These are phyloP conservation scores for Strigops habroptila DNA, from an alignment of 2,113 vertebrate genomes.

Conservation along the genomic window DNA sequence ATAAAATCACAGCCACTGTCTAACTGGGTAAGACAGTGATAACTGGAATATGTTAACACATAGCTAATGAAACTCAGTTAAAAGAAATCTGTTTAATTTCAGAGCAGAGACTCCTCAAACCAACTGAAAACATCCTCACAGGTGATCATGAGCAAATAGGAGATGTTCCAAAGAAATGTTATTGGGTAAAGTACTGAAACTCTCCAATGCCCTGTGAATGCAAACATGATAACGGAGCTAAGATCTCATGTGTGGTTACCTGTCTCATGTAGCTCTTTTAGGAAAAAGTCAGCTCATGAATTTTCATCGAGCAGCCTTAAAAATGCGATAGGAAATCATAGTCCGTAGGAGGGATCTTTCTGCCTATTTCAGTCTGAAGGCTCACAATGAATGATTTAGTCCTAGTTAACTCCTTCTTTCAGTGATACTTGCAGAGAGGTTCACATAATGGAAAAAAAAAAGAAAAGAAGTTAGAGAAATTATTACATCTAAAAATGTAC, in stretches of 20 bases:
- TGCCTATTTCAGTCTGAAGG: neutral
- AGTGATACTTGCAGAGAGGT: neutral
- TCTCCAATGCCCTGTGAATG: neutral
- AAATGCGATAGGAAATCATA: neutral
- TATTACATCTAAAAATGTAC: neutral
- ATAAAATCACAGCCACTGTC: neutral
- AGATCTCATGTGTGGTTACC: neutral
- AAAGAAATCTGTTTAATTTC: neutral
- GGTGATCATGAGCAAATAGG: neutral
- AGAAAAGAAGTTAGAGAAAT: neutral
- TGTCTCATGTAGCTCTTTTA: neutral
- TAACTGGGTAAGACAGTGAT: neutral
- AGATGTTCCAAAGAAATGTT: neutral
- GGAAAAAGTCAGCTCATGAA: neutral
- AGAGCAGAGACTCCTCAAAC: neutral
- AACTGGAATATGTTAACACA: neutral
- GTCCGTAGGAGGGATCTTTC: neutral
- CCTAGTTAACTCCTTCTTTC: neutral
- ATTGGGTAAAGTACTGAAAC: neutral
- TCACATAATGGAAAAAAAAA: neutral
- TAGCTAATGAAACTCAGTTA: neutral
- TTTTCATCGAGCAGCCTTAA: neutral
- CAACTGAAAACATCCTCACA: neutral
- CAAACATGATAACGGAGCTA: neutral
- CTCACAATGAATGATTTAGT: rapidly evolving